Evolutionary conservation across 2,797 vertebrate species (phyloP).

Genomic region (Eurystomus glaucurus): DNA sequence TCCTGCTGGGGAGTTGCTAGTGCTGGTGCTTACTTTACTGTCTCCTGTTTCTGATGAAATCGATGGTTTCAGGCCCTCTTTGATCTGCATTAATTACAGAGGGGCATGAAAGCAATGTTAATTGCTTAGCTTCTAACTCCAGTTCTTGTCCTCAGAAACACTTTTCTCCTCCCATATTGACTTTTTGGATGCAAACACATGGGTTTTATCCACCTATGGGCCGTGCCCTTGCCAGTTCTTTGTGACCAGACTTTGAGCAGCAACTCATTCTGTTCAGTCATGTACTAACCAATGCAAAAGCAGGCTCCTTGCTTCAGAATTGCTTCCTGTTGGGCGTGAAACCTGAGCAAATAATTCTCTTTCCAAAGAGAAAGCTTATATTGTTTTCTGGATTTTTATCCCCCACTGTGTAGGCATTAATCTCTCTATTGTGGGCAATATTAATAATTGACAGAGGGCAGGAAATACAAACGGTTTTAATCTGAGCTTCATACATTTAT

Average conservation of each 20-base stretch:
- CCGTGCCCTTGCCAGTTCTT: neutral
- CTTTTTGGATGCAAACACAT: neutral
- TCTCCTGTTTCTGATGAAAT: constrained; percentile 52
- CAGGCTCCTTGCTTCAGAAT: neutral
- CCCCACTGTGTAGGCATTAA: neutral
- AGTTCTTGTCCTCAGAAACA: constrained; percentile 32
- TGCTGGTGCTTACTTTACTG: neutral
- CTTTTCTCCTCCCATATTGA: constrained; percentile 22
- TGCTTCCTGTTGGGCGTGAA: constrained; percentile 59
- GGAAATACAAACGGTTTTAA: constrained; percentile 46
- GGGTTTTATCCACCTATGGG: neutral
- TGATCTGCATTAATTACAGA: constrained; percentile 73
- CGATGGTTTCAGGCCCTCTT: constrained; percentile 33
- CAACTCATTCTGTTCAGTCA: neutral
- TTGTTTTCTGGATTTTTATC: constrained; percentile 49
- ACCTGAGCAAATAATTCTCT: constrained; percentile 30
- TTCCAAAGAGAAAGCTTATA: neutral
- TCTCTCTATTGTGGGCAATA: constrained; percentile 36
- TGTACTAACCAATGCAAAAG: neutral
- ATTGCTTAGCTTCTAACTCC: constrained; percentile 68
- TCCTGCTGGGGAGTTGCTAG: neutral
- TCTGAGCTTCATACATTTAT: constrained; percentile 55
- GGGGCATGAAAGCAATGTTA: constrained; percentile 71
- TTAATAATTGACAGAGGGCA: constrained; percentile 63
- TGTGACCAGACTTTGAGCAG: neutral